phyloP scores from a whole-genome alignment of 2,113 vertebrate genomes.

The Phaethon lepturus region DNA sequence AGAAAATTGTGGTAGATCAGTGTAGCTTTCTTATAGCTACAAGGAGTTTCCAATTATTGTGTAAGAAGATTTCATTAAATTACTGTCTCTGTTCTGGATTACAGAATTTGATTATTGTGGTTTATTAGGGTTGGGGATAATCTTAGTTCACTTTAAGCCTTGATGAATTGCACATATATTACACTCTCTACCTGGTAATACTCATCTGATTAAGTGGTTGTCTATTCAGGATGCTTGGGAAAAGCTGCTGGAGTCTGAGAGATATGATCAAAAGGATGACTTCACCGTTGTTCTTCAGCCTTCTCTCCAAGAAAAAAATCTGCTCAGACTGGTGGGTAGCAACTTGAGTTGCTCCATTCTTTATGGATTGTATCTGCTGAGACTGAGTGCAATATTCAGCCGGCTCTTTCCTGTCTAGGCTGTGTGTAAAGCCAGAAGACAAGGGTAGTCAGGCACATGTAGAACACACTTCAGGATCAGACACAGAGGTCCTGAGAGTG shows the following conservation, averaged over 20 bases:
- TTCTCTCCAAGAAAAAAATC: slow-evolving; percentile 70
- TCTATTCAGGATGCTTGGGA: slow-evolving; percentile 77
- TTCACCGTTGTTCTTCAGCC: slow-evolving; percentile 88
- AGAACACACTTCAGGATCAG: not conserved
- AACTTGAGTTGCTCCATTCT: not conserved
- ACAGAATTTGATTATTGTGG: not conserved
- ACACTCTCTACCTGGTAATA: not conserved
- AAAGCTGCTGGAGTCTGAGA: slow-evolving; percentile 78
- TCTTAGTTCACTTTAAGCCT: not conserved
- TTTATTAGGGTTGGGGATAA: not conserved
- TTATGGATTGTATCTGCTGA: not conserved
- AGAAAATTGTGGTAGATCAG: not conserved
- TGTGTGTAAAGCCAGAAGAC: not conserved
- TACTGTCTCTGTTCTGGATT: slow-evolving; percentile 1
- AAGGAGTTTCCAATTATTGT: not conserved
- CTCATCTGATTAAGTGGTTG: not conserved
- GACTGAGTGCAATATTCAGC: not conserved
- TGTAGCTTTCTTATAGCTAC: not conserved
- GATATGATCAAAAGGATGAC: slow-evolving; percentile 78
- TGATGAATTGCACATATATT: not conserved
- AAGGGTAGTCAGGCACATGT: too few relatives aligned
- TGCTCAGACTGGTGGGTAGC: slow-evolving; percentile 69
- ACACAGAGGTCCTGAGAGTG: not conserved
- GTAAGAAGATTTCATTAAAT: not conserved
- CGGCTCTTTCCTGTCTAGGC: not conserved